phyloP scores from a whole-genome alignment of 2,113 vertebrate species.

The Picathartes gymnocephalus region DNA sequence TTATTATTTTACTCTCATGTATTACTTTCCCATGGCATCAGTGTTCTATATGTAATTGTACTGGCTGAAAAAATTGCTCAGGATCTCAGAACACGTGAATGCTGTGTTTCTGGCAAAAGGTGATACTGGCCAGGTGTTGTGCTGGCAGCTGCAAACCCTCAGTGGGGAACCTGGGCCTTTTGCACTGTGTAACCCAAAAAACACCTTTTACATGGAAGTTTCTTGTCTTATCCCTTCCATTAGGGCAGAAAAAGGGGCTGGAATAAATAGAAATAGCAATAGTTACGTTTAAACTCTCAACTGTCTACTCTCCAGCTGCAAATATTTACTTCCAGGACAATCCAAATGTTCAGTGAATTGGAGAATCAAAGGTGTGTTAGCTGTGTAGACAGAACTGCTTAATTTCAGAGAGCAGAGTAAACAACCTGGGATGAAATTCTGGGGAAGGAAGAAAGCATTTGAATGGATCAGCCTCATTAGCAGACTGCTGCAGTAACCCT shows the following conservation, averaged over 20 bases:
- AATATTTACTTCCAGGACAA: constrained; percentile 60
- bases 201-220: background rate
- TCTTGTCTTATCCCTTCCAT: background rate
- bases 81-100: background rate
- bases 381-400: constrained; percentile 66
- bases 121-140: background rate
- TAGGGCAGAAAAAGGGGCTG: background rate
- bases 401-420: constrained; percentile 63
- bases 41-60: background rate
- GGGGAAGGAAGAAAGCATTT: constrained; percentile 8
- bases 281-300: constrained; percentile 33
- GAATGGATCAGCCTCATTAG: constrained; percentile 61
- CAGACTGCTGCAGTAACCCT: background rate
- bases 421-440: constrained; percentile 43
- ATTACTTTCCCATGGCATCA: background rate
- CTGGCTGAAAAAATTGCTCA: background rate
- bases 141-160: background rate
- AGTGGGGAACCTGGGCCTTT: background rate
- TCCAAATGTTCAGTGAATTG: constrained; percentile 71
- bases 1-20: background rate
- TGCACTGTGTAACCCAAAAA: background rate
- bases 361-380: constrained; percentile 71
- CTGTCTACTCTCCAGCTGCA: constrained; percentile 26
- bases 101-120: background rate
- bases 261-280: constrained; percentile 35